A percentile compares a stretch with the other conserved stretches of the same genome.
Evolutionary conservation across 1,140 invertebrate species (phyloP).

Genomic region (Ephestia elutella): DNA sequence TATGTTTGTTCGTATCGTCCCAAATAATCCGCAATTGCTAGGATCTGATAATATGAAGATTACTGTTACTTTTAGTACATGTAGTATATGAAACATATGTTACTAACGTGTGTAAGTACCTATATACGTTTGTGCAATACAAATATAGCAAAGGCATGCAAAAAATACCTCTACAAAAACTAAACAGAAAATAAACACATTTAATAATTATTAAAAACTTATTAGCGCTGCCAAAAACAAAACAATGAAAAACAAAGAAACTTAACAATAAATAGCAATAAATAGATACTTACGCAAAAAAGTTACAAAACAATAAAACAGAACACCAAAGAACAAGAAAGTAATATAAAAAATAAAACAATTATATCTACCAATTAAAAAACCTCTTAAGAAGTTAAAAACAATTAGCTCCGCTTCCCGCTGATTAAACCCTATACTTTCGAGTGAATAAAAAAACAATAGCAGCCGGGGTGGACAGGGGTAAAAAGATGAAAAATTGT

Average conservation of each 20-base stretch:
- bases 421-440: conserved; percentile 30
- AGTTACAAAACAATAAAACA: conserved; percentile 3
- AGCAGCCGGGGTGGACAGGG: conserved; percentile 13
- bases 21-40: conserved; percentile 23
- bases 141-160: too few relatives aligned
- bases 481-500: conserved; percentile 39
- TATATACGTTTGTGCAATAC: too few relatives aligned
- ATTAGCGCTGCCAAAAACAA: too few relatives aligned
- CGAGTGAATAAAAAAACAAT: conserved; percentile 34
- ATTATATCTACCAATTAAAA: conserved; percentile 28
- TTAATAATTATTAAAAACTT: too few relatives aligned
- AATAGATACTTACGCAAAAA: conserved; percentile 7
- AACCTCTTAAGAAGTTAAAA: conserved; percentile 54
- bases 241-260: not conserved
- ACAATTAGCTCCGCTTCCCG: conserved; percentile 32
- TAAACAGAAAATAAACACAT: too few relatives aligned
- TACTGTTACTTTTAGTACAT: too few relatives aligned
- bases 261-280: not conserved
- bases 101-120: too few relatives aligned
- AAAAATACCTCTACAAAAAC: too few relatives aligned
- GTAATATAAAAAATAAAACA: conserved; percentile 17
- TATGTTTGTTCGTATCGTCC: conserved; percentile 27
- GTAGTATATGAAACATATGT: too few relatives aligned
- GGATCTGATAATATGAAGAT: not conserved
- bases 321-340: conserved; percentile 6